Evolutionary conservation across 1,140 invertebrate species (phyloP), one percentile per base, ranked within the genome.

Genomic region (Pseudomyrmex concolor): DNA sequence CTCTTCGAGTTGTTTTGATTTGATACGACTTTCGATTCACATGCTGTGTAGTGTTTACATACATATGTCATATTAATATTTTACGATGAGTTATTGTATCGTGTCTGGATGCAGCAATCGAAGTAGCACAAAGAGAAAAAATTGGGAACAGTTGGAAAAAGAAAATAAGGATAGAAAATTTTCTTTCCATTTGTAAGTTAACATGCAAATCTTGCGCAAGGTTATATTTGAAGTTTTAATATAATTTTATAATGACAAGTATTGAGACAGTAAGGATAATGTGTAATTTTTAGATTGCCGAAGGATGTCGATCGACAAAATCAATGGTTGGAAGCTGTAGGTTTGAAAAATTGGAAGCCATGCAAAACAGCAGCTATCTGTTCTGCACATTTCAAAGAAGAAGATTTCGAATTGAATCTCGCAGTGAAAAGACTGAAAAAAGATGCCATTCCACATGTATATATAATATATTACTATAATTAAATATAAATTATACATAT

Each of bases 401-500:
- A 9, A 2, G 25, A 63, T 43, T 63, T 15, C n/a, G 60, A 63
- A 63, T 15, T 15, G 9, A 34, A 34, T 25, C 25, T n/a, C 8
- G 7, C 13, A 34, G 7, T n/a, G 13, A 22, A 25, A 22, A 63
- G 34, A 15, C 34, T 63, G 13, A 63, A 63, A 63, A 63, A 34
- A 63, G 60, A 63, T 63, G 60, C 60, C 13, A 8, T 63, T 63
- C 60, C 60, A 43, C 60, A 63, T 34, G 60, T 63, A 63, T n/a
- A 25, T 63, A 63, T 60, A 60, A 25, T 63, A 63, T 60, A 60
- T 25, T 34, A 34, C 34, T 34, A 34, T 34, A 34, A 34, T 34
- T 34, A 34, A 34, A 59, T 60, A 60, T 51, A 51, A 12, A 51
- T 51, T 51, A 1, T 51, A 13, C 13, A 2, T 13, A 51, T 34